Base-by-base conservation (phyloP, 2,113 vertebrate species). In the Microtus oregoni region DNA sequence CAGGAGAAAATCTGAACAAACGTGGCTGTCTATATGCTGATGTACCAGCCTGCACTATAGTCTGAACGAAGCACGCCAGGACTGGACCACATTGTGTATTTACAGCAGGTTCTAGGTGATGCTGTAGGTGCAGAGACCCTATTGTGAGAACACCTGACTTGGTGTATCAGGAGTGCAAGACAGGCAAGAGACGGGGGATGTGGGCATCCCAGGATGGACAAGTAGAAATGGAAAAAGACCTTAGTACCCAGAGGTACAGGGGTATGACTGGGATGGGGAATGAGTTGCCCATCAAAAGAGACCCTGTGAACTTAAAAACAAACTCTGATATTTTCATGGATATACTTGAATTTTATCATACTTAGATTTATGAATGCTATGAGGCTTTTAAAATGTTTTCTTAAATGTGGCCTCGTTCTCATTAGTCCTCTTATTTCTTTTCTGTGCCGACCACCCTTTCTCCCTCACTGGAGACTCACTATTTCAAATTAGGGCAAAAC, bases 111-210 rank as follows among this genome's bases (percentile, higher is more conserved):
- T 47, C 41, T 77, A 14, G 41, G 5, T 77, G 41, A 28, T 47
- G 75, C 75, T 47, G 26, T 17, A 61, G 35, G 55, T 41, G 2
- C 22, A 61, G 55, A 10, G 35, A 83, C 12, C 55, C 13, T 61
- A 61, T 4, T 63, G n/a, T 61, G 55, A 83, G n/a, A 63, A 63
- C 2, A 3, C n/a, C 12, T 63, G 13, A 12, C 13, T 63, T 63
- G 79, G 52, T 61, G 19, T 63, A 83, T 28, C 22, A 28, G n/a
- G 55, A 41, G 55, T 61, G 28, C 24, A 41, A 28, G 22, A 28
- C 1, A 38, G 79, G 55, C 3, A 13, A 61, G 38, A n/a, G n/a
- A 24, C 0, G 22, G 6, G 35, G 52, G 6, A 24, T 61, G n/a
- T 83, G 81, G 81, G n/a, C 5, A 28, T 9, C 81, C 24, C 22